Conservation (phyloP, 2,888 invertebrate species). For the Dynastes hyllus region DNA sequence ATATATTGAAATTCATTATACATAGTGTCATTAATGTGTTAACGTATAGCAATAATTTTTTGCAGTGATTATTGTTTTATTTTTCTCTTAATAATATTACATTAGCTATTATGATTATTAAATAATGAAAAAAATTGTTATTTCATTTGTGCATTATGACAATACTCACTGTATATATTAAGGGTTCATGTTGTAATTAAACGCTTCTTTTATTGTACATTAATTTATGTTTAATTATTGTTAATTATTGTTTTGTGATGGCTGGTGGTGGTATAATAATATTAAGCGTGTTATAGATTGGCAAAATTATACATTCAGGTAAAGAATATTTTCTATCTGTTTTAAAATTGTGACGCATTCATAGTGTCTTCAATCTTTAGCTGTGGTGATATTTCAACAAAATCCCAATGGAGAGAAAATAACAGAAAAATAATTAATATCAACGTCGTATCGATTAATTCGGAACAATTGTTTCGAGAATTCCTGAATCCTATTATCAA, state of each 20-base stretch:
- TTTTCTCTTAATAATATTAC: not conserved
- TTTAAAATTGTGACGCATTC: too few species aligned
- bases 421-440: too few species aligned
- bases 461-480: too few species aligned
- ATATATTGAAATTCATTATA: not conserved
- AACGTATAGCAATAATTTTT: conserved; percentile 21
- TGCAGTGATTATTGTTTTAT: conserved; percentile 22
- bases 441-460: too few species aligned
- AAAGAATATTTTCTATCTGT: not conserved
- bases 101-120: not conserved
- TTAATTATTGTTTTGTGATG: conserved; percentile 2
- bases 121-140: too few species aligned
- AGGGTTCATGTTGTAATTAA: conserved; percentile 22
- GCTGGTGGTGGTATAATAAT: conserved; percentile 12
- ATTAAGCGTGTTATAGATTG: not conserved
- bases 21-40: conserved; percentile 18
- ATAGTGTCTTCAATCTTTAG: too few species aligned
- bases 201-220: conserved; percentile 15
- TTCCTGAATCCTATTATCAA: too few species aligned
- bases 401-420: too few species aligned
- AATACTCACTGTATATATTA: not conserved
- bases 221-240: conserved; percentile 10
- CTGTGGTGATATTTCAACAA: too few species aligned
- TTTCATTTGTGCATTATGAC: not conserved
- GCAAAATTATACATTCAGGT: conserved; percentile 5